Evolutionary conservation across 2,888 invertebrate genomes (phyloP).

Genomic region (Troglohyphantes excavatus): DNA sequence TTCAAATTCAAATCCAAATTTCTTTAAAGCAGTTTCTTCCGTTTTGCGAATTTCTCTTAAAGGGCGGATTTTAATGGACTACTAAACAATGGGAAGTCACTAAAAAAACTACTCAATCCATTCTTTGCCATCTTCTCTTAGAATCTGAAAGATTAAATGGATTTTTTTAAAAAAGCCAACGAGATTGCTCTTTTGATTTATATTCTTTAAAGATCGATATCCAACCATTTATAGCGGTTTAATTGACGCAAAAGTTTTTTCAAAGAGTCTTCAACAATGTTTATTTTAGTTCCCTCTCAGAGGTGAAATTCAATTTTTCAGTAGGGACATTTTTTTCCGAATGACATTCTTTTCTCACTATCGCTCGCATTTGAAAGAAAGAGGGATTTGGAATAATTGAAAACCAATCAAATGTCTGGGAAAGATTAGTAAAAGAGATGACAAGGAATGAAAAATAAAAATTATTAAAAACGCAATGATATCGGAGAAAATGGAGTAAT

Average conservation of each 20-base stretch:
- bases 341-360: background rate
- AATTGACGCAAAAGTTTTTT: conserved; percentile 59
- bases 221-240: conserved; percentile 58
- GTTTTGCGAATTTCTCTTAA: background rate
- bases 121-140: conserved; percentile 10
- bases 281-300: background rate
- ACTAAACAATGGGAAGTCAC: conserved; percentile 2
- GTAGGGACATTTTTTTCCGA: conserved; percentile 7
- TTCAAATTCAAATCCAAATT: conserved; percentile 26
- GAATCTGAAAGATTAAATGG: conserved; percentile 34
- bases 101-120: conserved; percentile 16
- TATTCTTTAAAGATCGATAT: conserved; percentile 51
- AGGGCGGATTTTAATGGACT: conserved; percentile 21
- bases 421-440: conserved; percentile 39
- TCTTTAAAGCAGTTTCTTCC: conserved; percentile 17
- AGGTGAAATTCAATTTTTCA: conserved; percentile 18
- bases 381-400: conserved; percentile 73
- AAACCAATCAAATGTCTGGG: conserved; percentile 62
- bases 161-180: conserved; percentile 20
- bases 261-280: conserved; percentile 30
- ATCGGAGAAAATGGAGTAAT: conserved; percentile 70
- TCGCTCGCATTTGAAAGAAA: conserved; percentile 14
- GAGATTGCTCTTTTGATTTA: conserved; percentile 11
- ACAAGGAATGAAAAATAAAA: conserved; percentile 25
- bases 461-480: conserved; percentile 63